Percentiles rank a stretch among this genome's conserved stretches.
These are phyloP conservation scores for Alosa sapidissima DNA, from an alignment of 2,797 vertebrate genomes.

Conservation along the genomic window DNA sequence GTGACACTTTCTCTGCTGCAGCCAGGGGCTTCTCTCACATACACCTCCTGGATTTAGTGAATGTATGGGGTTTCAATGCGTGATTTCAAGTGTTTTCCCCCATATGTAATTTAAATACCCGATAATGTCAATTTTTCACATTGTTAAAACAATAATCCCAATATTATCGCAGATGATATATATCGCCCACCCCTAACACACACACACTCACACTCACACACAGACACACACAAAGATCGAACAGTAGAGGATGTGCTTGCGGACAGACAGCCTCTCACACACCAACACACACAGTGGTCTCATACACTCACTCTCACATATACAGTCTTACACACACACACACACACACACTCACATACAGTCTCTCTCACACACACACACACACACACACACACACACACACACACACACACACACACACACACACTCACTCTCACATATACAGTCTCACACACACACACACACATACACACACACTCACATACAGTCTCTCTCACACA, in stretches of 20 bases:
- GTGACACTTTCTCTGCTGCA: too few relatives aligned
- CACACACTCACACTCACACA: constrained; percentile 4
- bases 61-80: too few relatives aligned
- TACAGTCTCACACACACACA: too few relatives aligned
- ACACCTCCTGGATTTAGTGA: too few relatives aligned
- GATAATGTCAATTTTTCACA: too few relatives aligned
- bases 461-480: neutral
- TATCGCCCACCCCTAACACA: neutral
- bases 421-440: neutral
- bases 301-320: neutral
- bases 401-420: neutral
- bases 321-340: neutral
- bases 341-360: neutral
- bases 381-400: neutral
- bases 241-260: too few relatives aligned
- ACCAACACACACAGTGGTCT: neutral
- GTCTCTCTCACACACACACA: neutral
- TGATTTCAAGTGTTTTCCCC: too few relatives aligned
- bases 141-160: too few relatives aligned
- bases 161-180: too few relatives aligned
- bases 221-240: neutral
- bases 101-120: too few relatives aligned
- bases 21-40: too few relatives aligned
- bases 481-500: neutral
- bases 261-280: too few relatives aligned